Base-by-base conservation (phyloP, 30 jellyfish, hydroid and myxozoan species). In the Euphysa ruthae region DNA sequence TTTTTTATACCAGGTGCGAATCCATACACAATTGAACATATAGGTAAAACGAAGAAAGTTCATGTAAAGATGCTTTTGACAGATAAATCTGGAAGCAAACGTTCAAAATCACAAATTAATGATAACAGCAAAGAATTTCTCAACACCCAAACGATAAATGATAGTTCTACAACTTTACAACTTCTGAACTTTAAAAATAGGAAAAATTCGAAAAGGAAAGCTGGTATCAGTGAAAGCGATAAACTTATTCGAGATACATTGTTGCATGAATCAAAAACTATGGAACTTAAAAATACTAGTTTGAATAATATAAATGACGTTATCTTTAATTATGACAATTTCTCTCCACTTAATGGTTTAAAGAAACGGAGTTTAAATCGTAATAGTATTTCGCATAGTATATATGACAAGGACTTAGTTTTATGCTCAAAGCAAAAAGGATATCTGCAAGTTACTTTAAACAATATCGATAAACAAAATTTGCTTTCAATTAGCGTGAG, bases 241-340 rank as follows among this genome's bases (percentile, higher is more conserved):
- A 78, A 42, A 43, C 77, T 86, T 0, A 63, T 86, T 34, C 72
- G 96, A 19, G 96, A 79, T 32, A 86, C 96, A 0, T 30, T 86
- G 54, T 23, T 79, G 13, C 96, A 86, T 30, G 96, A 86, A 62
- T 86, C 96, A 18, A 86, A 86, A 50, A 75, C 90, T 2, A 86
- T 86, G 91, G 57, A 58, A 33, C 85, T 80, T 4, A 56, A 26
- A 5, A 42, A 70, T 18, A 35, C 84, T 13, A 49, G 71, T 26
- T 32, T 64, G 21, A 73, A 55, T 35, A 62, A 78, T 23, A 82
- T 85, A 1, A 85, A 85, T 71, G 96, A 84, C 10, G 32, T 85
- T 46, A 26, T 78, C 0, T 68, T 55, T 51, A 35, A 77, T 18
- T 54, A 51, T 26, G 82, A 65, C 21, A 78, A 69, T 44, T 83